phyloP scores from a whole-genome alignment of 2,113 vertebrate genomes.

The Xenopus borealis region DNA sequence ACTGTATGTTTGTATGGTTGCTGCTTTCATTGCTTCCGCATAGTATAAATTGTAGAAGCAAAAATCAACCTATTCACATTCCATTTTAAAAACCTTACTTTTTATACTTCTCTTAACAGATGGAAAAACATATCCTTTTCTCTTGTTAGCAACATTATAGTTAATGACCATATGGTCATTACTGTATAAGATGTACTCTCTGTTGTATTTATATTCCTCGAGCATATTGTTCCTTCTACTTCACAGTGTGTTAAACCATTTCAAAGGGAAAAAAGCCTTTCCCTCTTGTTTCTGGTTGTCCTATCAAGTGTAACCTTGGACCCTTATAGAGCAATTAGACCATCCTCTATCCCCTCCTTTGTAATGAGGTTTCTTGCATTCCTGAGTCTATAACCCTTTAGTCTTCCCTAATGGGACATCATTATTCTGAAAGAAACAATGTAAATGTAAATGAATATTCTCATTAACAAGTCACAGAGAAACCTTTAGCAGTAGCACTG shows the following conservation, averaged over 20 bases:
- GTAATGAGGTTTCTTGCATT: constrained; percentile 99
- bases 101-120: constrained; percentile 70
- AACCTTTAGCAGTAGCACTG: constrained; percentile 85
- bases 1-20: neutral
- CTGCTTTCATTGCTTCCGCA: constrained; percentile 2
- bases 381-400: constrained; percentile 99
- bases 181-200: constrained; percentile 80
- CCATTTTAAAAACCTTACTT: constrained; percentile 65
- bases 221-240: constrained; percentile 97
- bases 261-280: constrained; percentile 83
- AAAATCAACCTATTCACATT: constrained; percentile 48
- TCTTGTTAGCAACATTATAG: constrained; percentile 86
- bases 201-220: constrained; percentile 93
- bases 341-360: constrained; percentile 96
- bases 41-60: constrained; percentile 3
- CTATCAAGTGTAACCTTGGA: constrained; percentile 99
- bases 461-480: constrained; percentile 98
- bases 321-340: constrained; percentile 99
- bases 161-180: constrained; percentile 95
- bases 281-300: constrained; percentile 96
- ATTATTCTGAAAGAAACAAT: constrained; percentile 99
- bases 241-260: constrained; percentile 91
- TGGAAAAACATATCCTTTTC: constrained; percentile 78
- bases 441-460: constrained; percentile 99
- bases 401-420: constrained; percentile 99